phyloP scores from a whole-genome alignment of 2,797 vertebrate species.

The Streptopelia turtur region DNA sequence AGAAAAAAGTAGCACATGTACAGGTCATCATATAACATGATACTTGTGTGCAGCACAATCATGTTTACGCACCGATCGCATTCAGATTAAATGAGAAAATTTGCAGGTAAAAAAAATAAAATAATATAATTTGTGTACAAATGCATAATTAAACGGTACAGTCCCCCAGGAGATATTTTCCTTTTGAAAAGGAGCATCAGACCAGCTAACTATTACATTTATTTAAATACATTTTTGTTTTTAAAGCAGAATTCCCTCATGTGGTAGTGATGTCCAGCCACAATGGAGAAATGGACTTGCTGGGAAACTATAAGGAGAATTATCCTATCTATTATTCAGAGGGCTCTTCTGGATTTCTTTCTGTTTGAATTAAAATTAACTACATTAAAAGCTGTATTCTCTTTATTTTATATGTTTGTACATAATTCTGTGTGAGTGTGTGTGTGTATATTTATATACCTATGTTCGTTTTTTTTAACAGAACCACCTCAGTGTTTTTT shows the following conservation, averaged over 20 bases:
- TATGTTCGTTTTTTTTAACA: conserved; percentile 61
- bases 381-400: neutral
- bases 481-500: conserved; percentile 87
- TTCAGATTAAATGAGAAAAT: neutral
- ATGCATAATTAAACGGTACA: neutral
- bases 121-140: neutral
- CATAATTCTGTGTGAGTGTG: neutral
- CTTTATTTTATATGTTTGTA: neutral
- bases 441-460: neutral
- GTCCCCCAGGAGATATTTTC: neutral
- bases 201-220: neutral
- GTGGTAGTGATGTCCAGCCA: neutral
- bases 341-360: neutral
- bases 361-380: neutral
- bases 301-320: neutral
- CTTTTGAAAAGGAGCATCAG: neutral
- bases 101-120: neutral
- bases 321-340: neutral
- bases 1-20: neutral
- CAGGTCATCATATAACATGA: neutral
- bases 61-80: neutral
- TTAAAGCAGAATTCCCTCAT: neutral
- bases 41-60: neutral
- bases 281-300: neutral
- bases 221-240: neutral